phyloP scores from a whole-genome alignment of 37 sponge, comb jelly and placozoan species.

The Diacarnus erythraeanus region DNA sequence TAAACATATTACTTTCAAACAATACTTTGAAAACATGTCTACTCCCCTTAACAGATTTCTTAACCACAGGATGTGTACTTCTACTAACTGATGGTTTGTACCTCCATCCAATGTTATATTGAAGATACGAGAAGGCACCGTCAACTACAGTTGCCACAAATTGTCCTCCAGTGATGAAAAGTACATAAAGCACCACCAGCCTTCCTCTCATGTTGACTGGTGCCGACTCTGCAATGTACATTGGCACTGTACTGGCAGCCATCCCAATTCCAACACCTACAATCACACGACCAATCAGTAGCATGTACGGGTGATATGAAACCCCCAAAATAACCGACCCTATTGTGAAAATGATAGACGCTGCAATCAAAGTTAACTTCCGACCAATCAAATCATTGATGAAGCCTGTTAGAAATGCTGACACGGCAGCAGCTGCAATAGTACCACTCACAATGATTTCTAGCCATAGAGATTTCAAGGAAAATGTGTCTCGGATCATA shows the following conservation, averaged over 20 bases:
- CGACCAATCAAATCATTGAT: conserved; percentile 72
- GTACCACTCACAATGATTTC: conserved; percentile 87
- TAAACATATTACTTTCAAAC: no score
- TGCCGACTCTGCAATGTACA: conserved; percentile 84
- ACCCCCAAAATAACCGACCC: conserved; percentile 76
- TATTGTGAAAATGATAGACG: conserved; percentile 83
- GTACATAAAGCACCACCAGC: conserved; percentile 67
- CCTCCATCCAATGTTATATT: conserved; percentile 75
- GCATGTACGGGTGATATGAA: conserved; percentile 38
- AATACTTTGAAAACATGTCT: no score
- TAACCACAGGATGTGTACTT: neutral
- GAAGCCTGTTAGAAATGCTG: conserved; percentile 52
- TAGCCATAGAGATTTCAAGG: conserved; percentile 47
- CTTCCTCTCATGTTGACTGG: conserved; percentile 82
- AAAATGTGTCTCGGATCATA: conserved; percentile 38
- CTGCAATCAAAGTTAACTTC: conserved; percentile 56
- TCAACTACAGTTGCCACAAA: conserved; percentile 75
- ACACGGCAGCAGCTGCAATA: conserved; percentile 75
- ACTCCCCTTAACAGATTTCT: no score
- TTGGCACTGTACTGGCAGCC: conserved; percentile 79
- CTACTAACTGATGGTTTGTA: neutral
- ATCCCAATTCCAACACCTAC: conserved; percentile 85
- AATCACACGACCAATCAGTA: conserved; percentile 72
- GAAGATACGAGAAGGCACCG: conserved; percentile 63
- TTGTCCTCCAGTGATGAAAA: conserved; percentile 89